Percentiles rank a stretch among this genome's conserved stretches.
Conservation (phyloP, 2,113 vertebrate species). For the Drymodes brunneopygia region DNA sequence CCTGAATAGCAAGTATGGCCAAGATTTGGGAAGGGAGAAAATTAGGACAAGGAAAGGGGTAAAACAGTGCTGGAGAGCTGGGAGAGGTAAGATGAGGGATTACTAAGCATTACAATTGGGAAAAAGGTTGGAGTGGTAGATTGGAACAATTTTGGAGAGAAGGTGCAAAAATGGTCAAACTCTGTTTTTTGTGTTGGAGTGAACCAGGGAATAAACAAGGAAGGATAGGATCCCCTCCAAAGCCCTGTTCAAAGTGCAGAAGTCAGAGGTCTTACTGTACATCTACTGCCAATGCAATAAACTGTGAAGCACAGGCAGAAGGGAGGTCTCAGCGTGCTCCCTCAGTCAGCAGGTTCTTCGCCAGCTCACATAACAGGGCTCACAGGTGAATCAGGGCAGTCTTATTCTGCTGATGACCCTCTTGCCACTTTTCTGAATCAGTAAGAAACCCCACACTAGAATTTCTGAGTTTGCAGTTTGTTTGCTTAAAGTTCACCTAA, state of each 20-base stretch:
- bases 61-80: not conserved
- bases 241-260: not conserved
- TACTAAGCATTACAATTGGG: not conserved
- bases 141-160: not conserved
- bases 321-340: not conserved
- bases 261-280: not conserved
- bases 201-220: accelerated
- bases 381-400: not conserved
- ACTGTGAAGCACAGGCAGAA: not conserved
- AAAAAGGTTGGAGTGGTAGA: not conserved
- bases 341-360: not conserved
- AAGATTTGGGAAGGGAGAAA: not conserved
- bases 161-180: not conserved
- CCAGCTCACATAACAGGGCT: not conserved
- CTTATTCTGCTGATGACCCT: too few species aligned
- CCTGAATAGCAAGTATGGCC: not conserved
- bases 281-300: not conserved
- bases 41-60: not conserved
- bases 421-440: too few species aligned
- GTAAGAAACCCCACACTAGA: too few species aligned
- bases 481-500: not conserved
- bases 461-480: too few species aligned
- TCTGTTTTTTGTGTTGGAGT: not conserved
- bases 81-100: not conserved
- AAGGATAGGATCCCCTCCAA: not conserved